A percentile compares a stretch with the other conserved stretches of the same genome.
Evolutionary conservation across 2,113 vertebrate genomes (phyloP).

Genomic region (Danio rerio): DNA sequence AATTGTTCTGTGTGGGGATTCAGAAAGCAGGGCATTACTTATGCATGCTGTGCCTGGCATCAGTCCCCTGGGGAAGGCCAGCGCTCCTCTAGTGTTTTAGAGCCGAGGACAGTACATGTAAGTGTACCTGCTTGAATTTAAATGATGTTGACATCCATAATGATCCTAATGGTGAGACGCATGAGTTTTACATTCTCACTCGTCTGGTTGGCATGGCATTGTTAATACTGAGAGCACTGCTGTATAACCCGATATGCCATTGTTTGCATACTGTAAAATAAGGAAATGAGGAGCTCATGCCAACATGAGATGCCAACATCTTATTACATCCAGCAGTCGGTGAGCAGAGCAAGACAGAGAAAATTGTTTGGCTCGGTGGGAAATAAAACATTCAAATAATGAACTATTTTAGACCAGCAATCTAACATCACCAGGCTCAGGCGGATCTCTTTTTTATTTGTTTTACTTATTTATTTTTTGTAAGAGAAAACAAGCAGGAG

Average conservation of each 20-base stretch:
- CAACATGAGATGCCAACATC: neutral
- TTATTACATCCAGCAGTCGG: slow-evolving; percentile 30
- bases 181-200: slow-evolving; percentile 27
- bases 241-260: neutral
- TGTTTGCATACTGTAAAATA: slow-evolving; percentile 14
- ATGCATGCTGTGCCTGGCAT: slow-evolving; percentile 21
- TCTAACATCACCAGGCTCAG: slow-evolving; percentile 4
- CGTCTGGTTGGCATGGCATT: slow-evolving; percentile 25
- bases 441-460: neutral
- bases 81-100: neutral
- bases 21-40: slow-evolving; percentile 38
- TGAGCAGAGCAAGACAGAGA: slow-evolving; percentile 13
- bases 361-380: slow-evolving; percentile 28
- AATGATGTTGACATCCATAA: slow-evolving; percentile 52
- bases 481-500: neutral
- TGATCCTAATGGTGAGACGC: slow-evolving; percentile 43
- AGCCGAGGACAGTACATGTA: slow-evolving; percentile 12
- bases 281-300: slow-evolving; percentile 14
- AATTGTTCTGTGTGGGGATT: slow-evolving; percentile 37
- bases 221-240: slow-evolving; percentile 21
- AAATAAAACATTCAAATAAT: slow-evolving; percentile 29
- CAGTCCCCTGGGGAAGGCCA: slow-evolving; percentile 34
- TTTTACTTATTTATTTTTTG: no score
- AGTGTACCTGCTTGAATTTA: slow-evolving; percentile 48
- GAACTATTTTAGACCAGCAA: neutral